phyloP scores from a whole-genome alignment of 2,888 invertebrate species.

The Aphrophora alni region DNA sequence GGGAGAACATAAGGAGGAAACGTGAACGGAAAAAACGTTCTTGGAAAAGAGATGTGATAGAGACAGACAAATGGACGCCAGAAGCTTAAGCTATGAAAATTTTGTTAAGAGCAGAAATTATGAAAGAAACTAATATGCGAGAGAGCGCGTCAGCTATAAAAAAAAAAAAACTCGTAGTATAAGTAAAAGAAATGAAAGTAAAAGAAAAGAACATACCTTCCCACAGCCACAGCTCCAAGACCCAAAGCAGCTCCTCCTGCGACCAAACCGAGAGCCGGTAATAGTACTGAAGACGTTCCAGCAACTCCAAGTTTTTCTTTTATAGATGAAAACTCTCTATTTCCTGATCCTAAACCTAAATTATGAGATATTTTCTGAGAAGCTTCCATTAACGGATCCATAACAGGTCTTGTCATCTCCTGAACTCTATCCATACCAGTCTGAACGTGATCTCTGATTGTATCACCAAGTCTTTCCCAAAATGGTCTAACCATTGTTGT shows the following conservation, averaged over 20 bases:
- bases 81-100: too few relatives aligned
- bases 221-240: constrained; percentile 81
- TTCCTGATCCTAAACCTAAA: constrained; percentile 63
- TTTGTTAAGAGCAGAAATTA: too few relatives aligned
- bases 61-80: too few relatives aligned
- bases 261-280: constrained; percentile 78
- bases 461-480: constrained; percentile 76
- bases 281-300: constrained; percentile 65
- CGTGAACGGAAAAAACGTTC: too few relatives aligned
- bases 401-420: constrained; percentile 69
- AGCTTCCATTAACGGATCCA: constrained; percentile 78
- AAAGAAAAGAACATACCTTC: too few relatives aligned
- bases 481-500: constrained; percentile 63
- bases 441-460: constrained; percentile 69
- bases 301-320: constrained; percentile 72
- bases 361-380: constrained; percentile 81
- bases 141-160: too few relatives aligned
- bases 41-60: too few relatives aligned
- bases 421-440: constrained; percentile 74
- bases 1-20: too few relatives aligned
- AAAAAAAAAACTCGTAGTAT: too few relatives aligned
- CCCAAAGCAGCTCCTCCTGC: constrained; percentile 84
- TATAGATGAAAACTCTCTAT: constrained; percentile 52
- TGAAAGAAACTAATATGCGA: too few relatives aligned
- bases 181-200: too few relatives aligned